phyloP scores from a whole-genome alignment of 37 sponge, comb jelly and placozoan genomes.

The Diacarnus erythraeanus region DNA sequence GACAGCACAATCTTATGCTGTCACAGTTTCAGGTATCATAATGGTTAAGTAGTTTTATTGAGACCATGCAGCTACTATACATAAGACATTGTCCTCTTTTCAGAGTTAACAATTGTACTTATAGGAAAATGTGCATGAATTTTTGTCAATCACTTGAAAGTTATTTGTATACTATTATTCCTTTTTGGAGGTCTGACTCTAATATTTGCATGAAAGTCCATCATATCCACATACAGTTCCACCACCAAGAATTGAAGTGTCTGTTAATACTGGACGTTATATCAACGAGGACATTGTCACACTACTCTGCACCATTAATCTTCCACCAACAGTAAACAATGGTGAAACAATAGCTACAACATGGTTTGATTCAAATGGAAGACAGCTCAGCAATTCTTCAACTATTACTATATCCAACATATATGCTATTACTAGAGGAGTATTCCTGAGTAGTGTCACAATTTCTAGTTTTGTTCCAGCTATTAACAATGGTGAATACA shows the following conservation, averaged over 20 bases:
- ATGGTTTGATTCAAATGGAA: constrained; percentile 14
- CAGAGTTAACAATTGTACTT: no score
- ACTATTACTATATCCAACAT: background rate
- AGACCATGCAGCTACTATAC: no score
- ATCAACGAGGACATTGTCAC: background rate
- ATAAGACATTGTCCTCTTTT: no score
- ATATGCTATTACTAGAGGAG: background rate
- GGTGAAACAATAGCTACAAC: background rate
- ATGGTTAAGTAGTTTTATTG: no score
- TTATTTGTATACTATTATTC: no score
- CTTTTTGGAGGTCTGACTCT: background rate
- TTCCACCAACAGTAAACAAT: constrained; percentile 7
- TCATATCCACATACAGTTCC: background rate
- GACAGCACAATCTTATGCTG: background rate
- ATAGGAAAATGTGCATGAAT: no score
- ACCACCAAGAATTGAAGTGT: background rate
- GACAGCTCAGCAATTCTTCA: constrained; percentile 5
- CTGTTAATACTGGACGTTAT: background rate
- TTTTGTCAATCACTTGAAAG: no score
- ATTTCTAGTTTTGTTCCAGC: background rate
- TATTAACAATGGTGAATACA: constrained; percentile 9
- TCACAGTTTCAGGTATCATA: constrained; percentile 3
- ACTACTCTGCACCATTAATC: constrained; percentile 4
- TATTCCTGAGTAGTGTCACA: constrained; percentile 3
- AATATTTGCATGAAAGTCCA: background rate